These are phyloP conservation scores for Sorex araneus DNA, from an alignment of 2,113 vertebrate species.

Conservation along the genomic window DNA sequence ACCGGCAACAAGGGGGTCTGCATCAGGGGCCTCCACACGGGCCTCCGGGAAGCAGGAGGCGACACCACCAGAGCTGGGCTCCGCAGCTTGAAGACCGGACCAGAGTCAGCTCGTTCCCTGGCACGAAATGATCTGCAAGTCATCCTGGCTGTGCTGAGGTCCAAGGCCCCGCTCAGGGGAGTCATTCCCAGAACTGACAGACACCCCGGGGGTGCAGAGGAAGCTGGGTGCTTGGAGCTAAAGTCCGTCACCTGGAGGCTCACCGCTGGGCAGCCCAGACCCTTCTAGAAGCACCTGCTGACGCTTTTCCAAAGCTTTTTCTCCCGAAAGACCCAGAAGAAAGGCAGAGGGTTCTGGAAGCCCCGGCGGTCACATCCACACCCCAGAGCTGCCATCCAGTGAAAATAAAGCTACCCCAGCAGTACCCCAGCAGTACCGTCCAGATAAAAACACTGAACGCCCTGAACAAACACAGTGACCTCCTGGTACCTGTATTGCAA, in stretches of 20 bases:
- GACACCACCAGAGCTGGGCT: background rate
- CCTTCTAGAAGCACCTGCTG: background rate
- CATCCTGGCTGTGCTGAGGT: background rate
- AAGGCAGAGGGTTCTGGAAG: background rate
- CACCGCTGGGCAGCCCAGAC: background rate
- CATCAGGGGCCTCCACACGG: background rate
- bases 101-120: background rate
- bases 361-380: no score
- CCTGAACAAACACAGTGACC: no score
- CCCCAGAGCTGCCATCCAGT: no score
- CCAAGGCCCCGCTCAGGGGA: constrained; percentile 29
- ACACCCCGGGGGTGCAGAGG: background rate
- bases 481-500: no score
- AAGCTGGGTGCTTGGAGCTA: background rate
- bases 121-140: constrained; percentile 24
- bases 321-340: background rate
- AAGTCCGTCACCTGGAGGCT: constrained; percentile 8
- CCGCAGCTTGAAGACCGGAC: constrained; percentile 11
- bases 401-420: no score
- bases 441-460: no score
- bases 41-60: background rate
- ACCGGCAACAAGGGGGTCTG: background rate
- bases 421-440: no score
- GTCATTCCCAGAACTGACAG: background rate
- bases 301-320: no score